Percentiles rank a stretch among this genome's conserved stretches.
phyloP scores from a whole-genome alignment of 37 sponge, comb jelly and placozoan genomes.

The Aplysina aerophoba region DNA sequence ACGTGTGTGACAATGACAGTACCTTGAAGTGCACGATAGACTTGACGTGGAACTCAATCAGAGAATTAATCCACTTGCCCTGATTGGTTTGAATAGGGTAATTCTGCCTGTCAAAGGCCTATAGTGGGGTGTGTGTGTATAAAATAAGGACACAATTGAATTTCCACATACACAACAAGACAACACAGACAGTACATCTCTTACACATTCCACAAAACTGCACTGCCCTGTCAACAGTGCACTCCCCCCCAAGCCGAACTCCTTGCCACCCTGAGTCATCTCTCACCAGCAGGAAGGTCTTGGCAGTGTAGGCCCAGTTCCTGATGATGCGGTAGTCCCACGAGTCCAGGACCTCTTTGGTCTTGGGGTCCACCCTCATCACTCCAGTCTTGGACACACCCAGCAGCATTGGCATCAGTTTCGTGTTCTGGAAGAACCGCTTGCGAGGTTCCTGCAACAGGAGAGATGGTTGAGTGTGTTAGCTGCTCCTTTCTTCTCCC shows the following conservation, averaged over 20 bases:
- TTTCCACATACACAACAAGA: not conserved
- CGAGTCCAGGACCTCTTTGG: constrained; percentile 51
- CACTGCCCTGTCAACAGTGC: no score
- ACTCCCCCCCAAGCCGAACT: not conserved
- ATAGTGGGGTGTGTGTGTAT: no score
- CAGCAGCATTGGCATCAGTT: constrained; percentile 63
- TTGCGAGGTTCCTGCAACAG: constrained; percentile 66
- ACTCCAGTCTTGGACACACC: constrained; percentile 40
- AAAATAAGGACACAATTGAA: not conserved
- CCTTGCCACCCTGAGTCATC: no score
- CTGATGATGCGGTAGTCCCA: constrained; percentile 76
- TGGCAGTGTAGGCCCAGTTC: constrained; percentile 77
- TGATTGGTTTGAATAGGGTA: constrained; percentile 81
- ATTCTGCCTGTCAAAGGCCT: constrained; percentile 71
- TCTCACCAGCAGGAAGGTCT: constrained; percentile 75
- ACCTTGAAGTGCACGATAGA: constrained; percentile 34
- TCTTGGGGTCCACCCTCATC: constrained; percentile 46
- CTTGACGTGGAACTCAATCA: constrained; percentile 71
- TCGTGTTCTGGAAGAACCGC: constrained; percentile 68
- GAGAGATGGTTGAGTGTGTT: no score
- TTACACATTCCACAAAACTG: not conserved
- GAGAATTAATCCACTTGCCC: constrained; percentile 67
- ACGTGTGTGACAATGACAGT: no score
- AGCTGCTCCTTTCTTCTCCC: no score
- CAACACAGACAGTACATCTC: not conserved